These are phyloP conservation scores for Taeniopygia guttata DNA, from an alignment of 2,797 vertebrate species.

Conservation along the genomic window DNA sequence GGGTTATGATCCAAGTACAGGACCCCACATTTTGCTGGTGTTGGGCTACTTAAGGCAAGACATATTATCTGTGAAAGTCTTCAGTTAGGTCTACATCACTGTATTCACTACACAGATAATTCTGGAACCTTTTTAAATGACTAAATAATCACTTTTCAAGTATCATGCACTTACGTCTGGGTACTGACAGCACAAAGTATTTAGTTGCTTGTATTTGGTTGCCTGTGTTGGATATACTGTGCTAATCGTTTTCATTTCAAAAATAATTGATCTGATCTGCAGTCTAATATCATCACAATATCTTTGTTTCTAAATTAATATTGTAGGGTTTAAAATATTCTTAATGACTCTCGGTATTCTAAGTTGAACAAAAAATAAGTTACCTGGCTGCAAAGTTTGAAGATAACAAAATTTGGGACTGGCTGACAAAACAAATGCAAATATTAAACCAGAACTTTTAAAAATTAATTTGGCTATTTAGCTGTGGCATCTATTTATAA, in stretches of 20 bases:
- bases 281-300: neutral
- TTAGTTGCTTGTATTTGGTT: neutral
- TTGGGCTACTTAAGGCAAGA: neutral
- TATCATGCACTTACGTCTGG: neutral
- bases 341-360: neutral
- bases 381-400: neutral
- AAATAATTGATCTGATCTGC: neutral
- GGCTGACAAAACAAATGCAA: neutral
- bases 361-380: neutral
- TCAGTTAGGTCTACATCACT: neutral
- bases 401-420: neutral
- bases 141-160: neutral
- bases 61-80: neutral
- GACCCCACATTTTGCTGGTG: rapidly evolving
- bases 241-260: neutral
- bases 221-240: neutral
- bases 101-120: neutral
- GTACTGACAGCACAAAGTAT: neutral
- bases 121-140: neutral
- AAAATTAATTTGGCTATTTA: neutral
- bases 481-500: neutral
- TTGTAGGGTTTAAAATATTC: neutral
- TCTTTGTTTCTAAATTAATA: neutral
- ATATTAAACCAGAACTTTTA: neutral
- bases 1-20: neutral